Evolutionary conservation across 2,888 invertebrate species (phyloP), one percentile per base, ranked within the genome.

Genomic region (Leptopilina myrica): DNA sequence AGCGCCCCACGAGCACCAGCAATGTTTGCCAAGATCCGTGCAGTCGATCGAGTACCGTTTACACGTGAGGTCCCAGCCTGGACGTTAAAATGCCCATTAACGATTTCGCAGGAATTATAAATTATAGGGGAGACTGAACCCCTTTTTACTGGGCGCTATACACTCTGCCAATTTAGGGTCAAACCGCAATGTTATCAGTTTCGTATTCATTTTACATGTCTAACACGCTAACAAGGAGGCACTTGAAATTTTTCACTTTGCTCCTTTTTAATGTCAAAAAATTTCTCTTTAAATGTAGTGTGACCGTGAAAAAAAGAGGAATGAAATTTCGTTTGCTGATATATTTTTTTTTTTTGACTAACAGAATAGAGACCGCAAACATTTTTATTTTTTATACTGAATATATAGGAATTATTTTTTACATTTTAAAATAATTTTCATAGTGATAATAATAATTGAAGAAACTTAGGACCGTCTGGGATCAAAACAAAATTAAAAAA

Each of bases 41-140:
- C 69, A 73, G 69, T 73, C 69, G 69, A 73, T 73, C 69, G 69
- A 73, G 69, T 73, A 73, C 69, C 69, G 69, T 73, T 73, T 73
- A 73, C 69, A 73, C 69, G 67, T 67, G 67, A 67, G 67, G 67
- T 67, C 67, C 67, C 67, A 73, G 69, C 53, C 49, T 53, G 20
- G 69, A 73, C 69, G 69, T 73, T 73, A 73, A 73, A 73, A 73
- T 73, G 69, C 14, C 69, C 69, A 73, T 73, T 73, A 73, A 73
- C 69, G 69, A 73, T 73, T 73, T 73, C 56, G 69, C 69, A 73
- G 53, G 69, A 73, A 73, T 73, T 73, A 73, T 73, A 73, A 73
- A 73, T 73, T 73, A 73, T 73, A 73, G 69, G 69, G 69, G 69
- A 73, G 69, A 73, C 33, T 53, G 56, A 56, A 20, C 69, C 69